These are phyloP conservation scores for Pangasius krempfi DNA, from an alignment of 2,797 vertebrate species.

Conservation along the genomic window DNA sequence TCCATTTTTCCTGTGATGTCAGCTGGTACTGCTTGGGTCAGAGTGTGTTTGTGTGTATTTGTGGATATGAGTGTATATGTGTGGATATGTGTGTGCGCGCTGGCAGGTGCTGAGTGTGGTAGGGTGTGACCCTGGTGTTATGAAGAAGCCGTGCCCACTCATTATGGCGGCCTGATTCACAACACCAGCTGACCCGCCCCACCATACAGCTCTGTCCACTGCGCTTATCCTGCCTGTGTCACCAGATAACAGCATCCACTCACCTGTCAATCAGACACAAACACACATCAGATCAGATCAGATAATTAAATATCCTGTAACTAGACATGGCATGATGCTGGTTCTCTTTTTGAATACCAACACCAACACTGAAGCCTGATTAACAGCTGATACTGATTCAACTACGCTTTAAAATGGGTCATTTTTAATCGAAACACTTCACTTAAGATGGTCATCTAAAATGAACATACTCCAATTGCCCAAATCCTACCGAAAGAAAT, in stretches of 20 bases:
- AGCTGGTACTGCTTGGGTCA: background rate
- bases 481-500: background rate
- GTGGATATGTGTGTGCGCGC: conserved; percentile 10
- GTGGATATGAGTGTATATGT: background rate
- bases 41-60: background rate
- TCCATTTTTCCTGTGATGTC: conserved; percentile 4
- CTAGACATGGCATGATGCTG: background rate
- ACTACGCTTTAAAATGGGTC: background rate
- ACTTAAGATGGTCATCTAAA: background rate
- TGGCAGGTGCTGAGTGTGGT: conserved; percentile 58
- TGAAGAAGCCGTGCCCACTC: conserved; percentile 94
- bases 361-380: background rate
- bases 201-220: conserved; percentile 65
- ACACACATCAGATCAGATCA: background rate
- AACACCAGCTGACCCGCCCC: conserved; percentile 97
- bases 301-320: background rate
- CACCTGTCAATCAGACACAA: conserved; percentile 46
- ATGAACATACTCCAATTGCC: background rate
- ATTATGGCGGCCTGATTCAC: conserved; percentile 98
- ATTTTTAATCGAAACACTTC: background rate
- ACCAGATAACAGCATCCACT: background rate
- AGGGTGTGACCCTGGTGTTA: conserved; percentile 94
- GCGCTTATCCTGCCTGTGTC: conserved; percentile 18
- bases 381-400: background rate
- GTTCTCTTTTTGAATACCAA: background rate